phyloP scores from a whole-genome alignment of 64 coral and sea anemone species.

The Dendrophyllia cribrosa region DNA sequence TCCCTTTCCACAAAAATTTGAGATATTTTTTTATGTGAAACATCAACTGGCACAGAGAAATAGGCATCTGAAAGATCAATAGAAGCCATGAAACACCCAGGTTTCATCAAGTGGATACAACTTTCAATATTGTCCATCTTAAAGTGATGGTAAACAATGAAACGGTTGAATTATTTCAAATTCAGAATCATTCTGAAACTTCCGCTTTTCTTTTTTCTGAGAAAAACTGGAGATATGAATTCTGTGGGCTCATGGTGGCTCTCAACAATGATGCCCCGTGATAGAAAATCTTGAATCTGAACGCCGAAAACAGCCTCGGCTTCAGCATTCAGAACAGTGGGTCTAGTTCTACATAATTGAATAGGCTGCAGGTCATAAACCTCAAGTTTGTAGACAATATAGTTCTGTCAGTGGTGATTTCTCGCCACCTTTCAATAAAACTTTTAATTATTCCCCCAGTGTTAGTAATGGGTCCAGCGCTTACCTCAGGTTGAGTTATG shows the following conservation, averaged over 20 bases:
- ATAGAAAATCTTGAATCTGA: slow-evolving; percentile 22
- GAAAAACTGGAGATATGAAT: slow-evolving; percentile 57
- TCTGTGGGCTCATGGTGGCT: slow-evolving; percentile 27
- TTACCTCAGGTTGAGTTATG: slow-evolving; percentile 31
- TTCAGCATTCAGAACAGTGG: slow-evolving; percentile 24
- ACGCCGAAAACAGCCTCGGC: not conserved
- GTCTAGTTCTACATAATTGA: slow-evolving; percentile 21
- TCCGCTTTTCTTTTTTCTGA: slow-evolving; percentile 54
- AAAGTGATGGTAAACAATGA: slow-evolving; percentile 60
- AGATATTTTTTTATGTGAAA: slow-evolving; percentile 55
- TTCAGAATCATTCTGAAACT: slow-evolving; percentile 53
- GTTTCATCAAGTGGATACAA: slow-evolving; percentile 45
- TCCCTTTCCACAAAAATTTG: slow-evolving; percentile 54
- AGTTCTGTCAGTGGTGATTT: slow-evolving; percentile 28
- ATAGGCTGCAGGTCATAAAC: slow-evolving; percentile 24
- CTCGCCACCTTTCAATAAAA: slow-evolving; percentile 16
- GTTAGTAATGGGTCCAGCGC: slow-evolving; percentile 26
- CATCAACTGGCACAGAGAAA: slow-evolving; percentile 25
- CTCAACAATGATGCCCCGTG: slow-evolving; percentile 13
- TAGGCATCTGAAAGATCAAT: too few relatives aligned
- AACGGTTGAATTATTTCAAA: slow-evolving; percentile 48
- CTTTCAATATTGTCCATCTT: slow-evolving; percentile 72
- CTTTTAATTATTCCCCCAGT: slow-evolving; percentile 37
- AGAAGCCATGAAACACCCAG: too few relatives aligned
- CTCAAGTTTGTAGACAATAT: slow-evolving; percentile 49